Evolutionary conservation across 2,888 invertebrate genomes (phyloP), one percentile per base, ranked within the genome.

Genomic region (Boloria selene): DNA sequence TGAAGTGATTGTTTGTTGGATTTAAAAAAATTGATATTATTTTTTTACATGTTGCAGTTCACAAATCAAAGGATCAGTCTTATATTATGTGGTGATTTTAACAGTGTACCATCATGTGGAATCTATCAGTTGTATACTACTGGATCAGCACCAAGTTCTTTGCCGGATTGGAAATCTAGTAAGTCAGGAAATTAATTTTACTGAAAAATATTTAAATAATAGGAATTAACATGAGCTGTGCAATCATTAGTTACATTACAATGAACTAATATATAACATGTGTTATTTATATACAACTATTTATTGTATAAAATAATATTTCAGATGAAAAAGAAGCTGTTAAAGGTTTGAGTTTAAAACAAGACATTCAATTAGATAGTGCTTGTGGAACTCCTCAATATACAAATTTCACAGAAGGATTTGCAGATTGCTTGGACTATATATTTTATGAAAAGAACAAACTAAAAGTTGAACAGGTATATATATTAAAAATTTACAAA

Each of bases 41-140:
- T 16, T 61, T 14, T 42, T 13, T 7, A 42, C 51, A 22, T 50
- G 47, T 73, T 82, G 65, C 70, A 87, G 87, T 77, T 79, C 77
- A 80, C 84, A 67, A 77, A 77, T 55, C 86, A 86, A 73, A 81
- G 83, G 62, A 89, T 96, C 38, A 94, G 95, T 1, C 78, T 97
- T 1, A 84, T 98, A 64, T 94, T 98, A 73, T 97, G 97, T 86
- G 99, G 99, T 0, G 99, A 99, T 84, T 98, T 98, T 77, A 99
- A 99, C 82, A 97, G 97, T 82, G 94, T 94, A 2, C 98, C 98
- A 0, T 94, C 95, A 61, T 96, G 95, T 82, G 97, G 97, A 0
- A 94, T 98, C 75, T 97, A 95, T 84, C 93, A 95, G 78, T 90
- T 97, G 61, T 95, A 96, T 85, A 96, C 96, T 0, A 93, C 94